Base-by-base conservation (phyloP, 2,888 invertebrate genomes). In the Ptychoptera contaminata region DNA sequence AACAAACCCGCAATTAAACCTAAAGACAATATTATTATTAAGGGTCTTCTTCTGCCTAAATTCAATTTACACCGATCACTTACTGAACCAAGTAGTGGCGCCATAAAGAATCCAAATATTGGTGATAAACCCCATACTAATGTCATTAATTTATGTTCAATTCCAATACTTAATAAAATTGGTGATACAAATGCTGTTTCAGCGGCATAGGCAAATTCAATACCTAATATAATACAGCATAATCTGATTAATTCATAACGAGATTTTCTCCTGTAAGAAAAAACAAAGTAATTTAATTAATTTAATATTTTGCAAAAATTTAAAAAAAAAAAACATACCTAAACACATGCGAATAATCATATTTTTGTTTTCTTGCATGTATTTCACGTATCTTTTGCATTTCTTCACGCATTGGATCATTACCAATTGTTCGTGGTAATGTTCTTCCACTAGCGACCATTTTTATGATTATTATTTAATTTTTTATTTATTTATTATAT, bases 131-230 rank as follows among this genome's bases (percentile, higher is more conserved):
- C 65, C 67, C 67, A 67, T 10, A 66, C 63, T 60, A 67, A 60
- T 11, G 76, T 73, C 73, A 77, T 76, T 38, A 42, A 35, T 31
- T 69, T 61, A 50, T 75, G 73, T 38, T 71, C 69, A n/a, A 78
- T 67, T 6, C 77, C 71, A 39, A 77, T 68, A 53, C 73, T 70
- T 2, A 77, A 63, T 6, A 78, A 61, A 38, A 74, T 75, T 8
- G 77, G 77, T 10, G 73, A 74, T 0, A 77, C 77, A 53, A 77
- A 77, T 1, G 77, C 76, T 2, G 77, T 78, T 58, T 78, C 77
- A 0, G 77, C 77, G 0, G 77, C 72, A 54, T 78, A 78, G 38
- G 77, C 76, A 51, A 78, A 72, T 55, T 77, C 77, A 29, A 77
- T 76, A 12, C 76, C 77, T 56, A 66, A 60, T 9, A 65, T 61